A percentile compares a stretch with the other conserved stretches of the same genome.
These are phyloP conservation scores for Melanotaenia duboulayi DNA, from an alignment of 2,113 vertebrate genomes.

Conservation along the genomic window DNA sequence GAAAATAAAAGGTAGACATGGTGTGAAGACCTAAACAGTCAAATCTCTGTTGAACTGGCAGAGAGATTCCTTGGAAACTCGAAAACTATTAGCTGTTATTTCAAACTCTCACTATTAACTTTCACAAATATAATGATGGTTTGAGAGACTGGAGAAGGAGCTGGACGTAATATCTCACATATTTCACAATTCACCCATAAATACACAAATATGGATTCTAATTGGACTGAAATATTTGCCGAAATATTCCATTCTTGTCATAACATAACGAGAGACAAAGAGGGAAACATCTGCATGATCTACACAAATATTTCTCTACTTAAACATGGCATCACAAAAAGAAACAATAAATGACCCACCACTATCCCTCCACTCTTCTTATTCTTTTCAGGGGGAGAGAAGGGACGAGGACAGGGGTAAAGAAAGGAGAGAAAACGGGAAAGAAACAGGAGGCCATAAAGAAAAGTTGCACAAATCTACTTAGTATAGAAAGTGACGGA, in stretches of 20 bases:
- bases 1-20: too few species aligned
- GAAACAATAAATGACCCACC: slow-evolving; percentile 30
- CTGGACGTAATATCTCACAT: too few species aligned
- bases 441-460: slow-evolving; percentile 29
- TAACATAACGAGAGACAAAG: slow-evolving; percentile 19
- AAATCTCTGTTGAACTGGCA: too few species aligned
- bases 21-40: too few species aligned
- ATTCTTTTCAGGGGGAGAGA: slow-evolving; percentile 39
- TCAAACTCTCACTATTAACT: too few species aligned
- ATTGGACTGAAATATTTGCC: not conserved
- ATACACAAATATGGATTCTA: not conserved
- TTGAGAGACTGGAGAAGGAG: too few species aligned
- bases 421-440: slow-evolving; percentile 13
- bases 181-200: not conserved
- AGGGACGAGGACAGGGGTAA: slow-evolving; percentile 11
- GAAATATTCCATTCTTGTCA: not conserved
- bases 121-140: too few species aligned
- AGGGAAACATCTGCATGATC: slow-evolving; percentile 42
- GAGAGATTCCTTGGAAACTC: too few species aligned
- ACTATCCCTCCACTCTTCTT: slow-evolving; percentile 17
- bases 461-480: slow-evolving; percentile 54
- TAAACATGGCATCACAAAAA: slow-evolving; percentile 60
- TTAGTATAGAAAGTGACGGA: slow-evolving; percentile 54
- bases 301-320: slow-evolving; percentile 59
- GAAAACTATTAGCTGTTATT: too few species aligned